Conservation (phyloP, 2,113 vertebrate genomes). For the Cichladusa arquata region DNA sequence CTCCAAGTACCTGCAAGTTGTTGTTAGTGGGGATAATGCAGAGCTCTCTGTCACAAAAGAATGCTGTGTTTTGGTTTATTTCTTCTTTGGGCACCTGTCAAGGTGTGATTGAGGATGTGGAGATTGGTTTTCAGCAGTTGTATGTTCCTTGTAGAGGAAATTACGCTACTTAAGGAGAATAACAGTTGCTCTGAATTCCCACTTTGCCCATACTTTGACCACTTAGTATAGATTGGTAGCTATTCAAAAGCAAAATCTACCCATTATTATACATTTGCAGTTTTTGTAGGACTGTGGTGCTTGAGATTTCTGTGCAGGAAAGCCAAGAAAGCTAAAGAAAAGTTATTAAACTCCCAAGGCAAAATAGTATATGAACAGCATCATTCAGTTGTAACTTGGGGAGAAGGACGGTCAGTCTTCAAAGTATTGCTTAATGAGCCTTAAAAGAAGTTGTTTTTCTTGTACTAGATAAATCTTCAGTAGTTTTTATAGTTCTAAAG, state of each 20-base stretch:
- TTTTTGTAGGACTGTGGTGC: neutral
- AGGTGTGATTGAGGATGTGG: neutral
- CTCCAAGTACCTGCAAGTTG: neutral
- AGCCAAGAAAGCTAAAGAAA: neutral
- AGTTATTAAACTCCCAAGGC: neutral
- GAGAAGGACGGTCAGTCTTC: neutral
- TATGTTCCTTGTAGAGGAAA: neutral
- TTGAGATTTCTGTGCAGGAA: neutral
- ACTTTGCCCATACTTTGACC: neutral
- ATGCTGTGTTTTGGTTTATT: neutral
- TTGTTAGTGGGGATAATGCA: neutral
- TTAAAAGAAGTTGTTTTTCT: neutral
- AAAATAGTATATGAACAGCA: neutral
- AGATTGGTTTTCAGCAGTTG: neutral
- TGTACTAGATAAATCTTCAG: neutral
- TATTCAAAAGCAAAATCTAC: neutral
- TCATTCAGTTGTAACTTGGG: neutral
- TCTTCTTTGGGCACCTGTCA: neutral
- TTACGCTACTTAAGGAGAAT: neutral
- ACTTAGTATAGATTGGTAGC: neutral
- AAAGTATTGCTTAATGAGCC: neutral
- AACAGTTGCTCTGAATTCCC: neutral
- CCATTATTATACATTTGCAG: neutral
- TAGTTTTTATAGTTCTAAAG: neutral
- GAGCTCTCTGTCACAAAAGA: neutral